Conservation (phyloP, 2,888 invertebrate species). For the Caenorhabditis becei region DNA sequence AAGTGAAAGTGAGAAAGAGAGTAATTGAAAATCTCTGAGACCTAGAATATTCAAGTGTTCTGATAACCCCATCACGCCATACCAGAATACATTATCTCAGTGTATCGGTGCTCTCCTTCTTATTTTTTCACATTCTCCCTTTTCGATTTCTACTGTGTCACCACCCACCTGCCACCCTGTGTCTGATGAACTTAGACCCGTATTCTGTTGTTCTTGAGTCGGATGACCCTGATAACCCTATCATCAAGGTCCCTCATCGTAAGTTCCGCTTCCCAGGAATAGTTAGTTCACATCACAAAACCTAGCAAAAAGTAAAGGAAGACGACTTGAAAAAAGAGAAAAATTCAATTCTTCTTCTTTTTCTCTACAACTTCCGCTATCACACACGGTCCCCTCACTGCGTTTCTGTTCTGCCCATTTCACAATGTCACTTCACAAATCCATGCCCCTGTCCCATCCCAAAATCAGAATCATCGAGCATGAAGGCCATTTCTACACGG, state of each 20-base stretch:
- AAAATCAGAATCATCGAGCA: slow-evolving; percentile 24
- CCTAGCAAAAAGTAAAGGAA: neutral
- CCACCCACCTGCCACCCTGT: slow-evolving; percentile 37
- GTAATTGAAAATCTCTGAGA: slow-evolving; percentile 30
- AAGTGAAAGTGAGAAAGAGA: slow-evolving; percentile 4
- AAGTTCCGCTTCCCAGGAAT: slow-evolving; percentile 13
- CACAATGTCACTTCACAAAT: neutral
- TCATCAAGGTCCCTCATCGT: slow-evolving; percentile 51
- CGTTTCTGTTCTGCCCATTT: slow-evolving; percentile 18
- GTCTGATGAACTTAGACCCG: slow-evolving; percentile 55
- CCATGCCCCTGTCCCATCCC: slow-evolving; percentile 8
- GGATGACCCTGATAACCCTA: slow-evolving; percentile 41
- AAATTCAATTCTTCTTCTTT: slow-evolving; percentile 40
- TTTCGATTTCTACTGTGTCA: neutral
- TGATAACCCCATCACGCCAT: slow-evolving; percentile 49
- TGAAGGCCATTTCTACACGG: slow-evolving; percentile 29
- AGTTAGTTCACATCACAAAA: slow-evolving; percentile 18
- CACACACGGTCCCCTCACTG: neutral
- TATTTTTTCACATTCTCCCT: slow-evolving; percentile 6
- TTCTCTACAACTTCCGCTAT: neutral
- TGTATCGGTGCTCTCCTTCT: slow-evolving; percentile 1
- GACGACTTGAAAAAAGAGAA: neutral
- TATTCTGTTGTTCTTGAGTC: slow-evolving; percentile 50
- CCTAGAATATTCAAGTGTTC: slow-evolving; percentile 46
- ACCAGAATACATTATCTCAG: slow-evolving; percentile 38